Conservation (phyloP, 2,113 vertebrate species). For the Macroglossus sobrinus region DNA sequence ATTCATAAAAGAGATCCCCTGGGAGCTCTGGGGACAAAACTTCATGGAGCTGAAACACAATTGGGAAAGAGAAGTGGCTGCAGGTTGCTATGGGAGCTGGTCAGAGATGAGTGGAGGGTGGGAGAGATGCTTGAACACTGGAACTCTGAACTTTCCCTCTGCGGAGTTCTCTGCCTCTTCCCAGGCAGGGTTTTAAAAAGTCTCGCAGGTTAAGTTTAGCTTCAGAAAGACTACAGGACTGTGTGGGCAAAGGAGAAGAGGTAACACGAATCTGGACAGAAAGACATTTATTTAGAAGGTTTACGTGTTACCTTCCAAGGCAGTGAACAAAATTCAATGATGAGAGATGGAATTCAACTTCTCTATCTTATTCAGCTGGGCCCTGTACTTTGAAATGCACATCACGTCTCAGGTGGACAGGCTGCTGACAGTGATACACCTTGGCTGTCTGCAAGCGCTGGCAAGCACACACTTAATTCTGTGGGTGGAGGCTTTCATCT, state of each 20-base stretch:
- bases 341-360: constrained; percentile 26
- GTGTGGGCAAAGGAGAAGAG: background rate
- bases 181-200: background rate
- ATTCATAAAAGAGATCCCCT: background rate
- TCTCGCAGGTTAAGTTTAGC: background rate
- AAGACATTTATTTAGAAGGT: constrained; percentile 19
- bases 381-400: background rate
- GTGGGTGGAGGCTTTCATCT: background rate
- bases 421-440: background rate
- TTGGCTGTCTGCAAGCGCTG: background rate
- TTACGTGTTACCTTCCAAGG: background rate
- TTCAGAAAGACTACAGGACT: background rate
- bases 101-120: background rate
- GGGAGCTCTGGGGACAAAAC: background rate
- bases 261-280: background rate
- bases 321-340: constrained; percentile 33
- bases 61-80: background rate
- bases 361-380: constrained; percentile 18
- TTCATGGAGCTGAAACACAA: background rate
- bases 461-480: background rate
- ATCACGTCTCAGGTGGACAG: background rate
- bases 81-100: background rate
- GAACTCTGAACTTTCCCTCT: background rate
- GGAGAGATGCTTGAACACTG: background rate
- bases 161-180: background rate